These are phyloP conservation scores for Epicampocera succincta DNA, from an alignment of 2,888 invertebrate genomes.

Conservation along the genomic window DNA sequence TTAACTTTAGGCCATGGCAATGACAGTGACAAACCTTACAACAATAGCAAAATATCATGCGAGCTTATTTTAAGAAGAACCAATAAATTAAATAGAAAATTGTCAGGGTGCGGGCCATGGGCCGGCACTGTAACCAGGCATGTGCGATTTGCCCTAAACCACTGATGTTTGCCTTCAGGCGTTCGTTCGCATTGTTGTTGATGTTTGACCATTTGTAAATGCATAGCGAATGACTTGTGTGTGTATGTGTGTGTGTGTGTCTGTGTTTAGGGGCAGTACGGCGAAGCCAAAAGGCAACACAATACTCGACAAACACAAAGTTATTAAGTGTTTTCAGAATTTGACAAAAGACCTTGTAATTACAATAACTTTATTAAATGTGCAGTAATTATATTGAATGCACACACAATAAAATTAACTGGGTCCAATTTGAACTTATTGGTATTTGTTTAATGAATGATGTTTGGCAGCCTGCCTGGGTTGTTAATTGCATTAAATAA, in stretches of 20 bases:
- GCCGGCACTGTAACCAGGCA: neutral
- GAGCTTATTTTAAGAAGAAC: conserved; percentile 47
- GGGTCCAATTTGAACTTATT: conserved; percentile 16
- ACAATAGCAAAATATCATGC: conserved; percentile 38
- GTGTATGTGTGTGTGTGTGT: too few relatives aligned
- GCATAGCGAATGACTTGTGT: neutral
- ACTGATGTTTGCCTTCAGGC: conserved; percentile 37
- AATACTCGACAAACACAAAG: conserved; percentile 28
- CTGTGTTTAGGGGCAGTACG: neutral
- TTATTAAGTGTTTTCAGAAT: conserved; percentile 46
- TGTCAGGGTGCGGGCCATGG: neutral
- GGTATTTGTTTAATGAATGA: neutral
- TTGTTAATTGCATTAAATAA: too few relatives aligned
- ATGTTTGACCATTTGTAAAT: neutral
- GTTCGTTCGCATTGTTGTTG: neutral
- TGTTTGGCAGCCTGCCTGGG: neutral
- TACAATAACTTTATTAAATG: conserved; percentile 46
- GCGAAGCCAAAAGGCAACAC: conserved; percentile 5
- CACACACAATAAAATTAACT: conserved; percentile 31
- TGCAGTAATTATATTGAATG: conserved; percentile 9
- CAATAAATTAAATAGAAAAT: conserved; percentile 34
- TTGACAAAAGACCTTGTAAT: conserved; percentile 46
- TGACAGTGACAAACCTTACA: conserved; percentile 54
- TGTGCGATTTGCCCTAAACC: conserved; percentile 8
- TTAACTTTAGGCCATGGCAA: conserved; percentile 55